phyloP scores from a whole-genome alignment of 1,140 invertebrate genomes.

The Triops longicaudatus region DNA sequence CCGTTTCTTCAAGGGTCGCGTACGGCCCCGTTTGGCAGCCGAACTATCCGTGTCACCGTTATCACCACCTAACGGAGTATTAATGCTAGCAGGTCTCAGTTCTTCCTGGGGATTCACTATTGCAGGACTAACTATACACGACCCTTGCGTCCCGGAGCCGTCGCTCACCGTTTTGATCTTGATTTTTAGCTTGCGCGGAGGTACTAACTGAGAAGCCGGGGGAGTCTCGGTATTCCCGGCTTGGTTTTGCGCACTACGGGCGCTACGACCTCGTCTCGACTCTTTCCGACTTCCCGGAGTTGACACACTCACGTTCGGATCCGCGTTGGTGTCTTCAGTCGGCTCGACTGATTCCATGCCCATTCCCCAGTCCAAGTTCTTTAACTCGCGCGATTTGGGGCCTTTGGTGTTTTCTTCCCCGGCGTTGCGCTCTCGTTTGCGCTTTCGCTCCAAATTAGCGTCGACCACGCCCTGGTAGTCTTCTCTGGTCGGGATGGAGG shows the following conservation, averaged over 20 bases:
- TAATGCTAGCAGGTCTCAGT: background rate
- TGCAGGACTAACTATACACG: background rate
- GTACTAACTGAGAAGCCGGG: constrained; percentile 28
- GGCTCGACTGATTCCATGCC: constrained; percentile 28
- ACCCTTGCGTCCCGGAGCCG: constrained; percentile 13
- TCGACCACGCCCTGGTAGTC: constrained; percentile 52
- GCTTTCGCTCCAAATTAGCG: constrained; percentile 46
- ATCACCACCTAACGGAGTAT: background rate
- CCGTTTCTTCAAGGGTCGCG: constrained; percentile 70
- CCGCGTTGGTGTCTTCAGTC: background rate
- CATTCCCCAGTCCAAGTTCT: constrained; percentile 32
- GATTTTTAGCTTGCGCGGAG: constrained; percentile 69
- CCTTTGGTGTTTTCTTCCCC: constrained; percentile 26
- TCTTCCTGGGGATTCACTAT: background rate
- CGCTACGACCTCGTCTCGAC: constrained; percentile 21
- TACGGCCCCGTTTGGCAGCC: constrained; percentile 40
- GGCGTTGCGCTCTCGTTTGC: constrained; percentile 48
- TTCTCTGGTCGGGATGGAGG: constrained; percentile 68
- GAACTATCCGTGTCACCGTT: constrained; percentile 24
- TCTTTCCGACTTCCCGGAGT: constrained; percentile 30
- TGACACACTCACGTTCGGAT: constrained; percentile 2
- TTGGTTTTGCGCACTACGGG: constrained; percentile 28
- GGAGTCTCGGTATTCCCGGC: constrained; percentile 22
- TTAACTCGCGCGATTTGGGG: constrained; percentile 32
- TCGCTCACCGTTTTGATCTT: constrained; percentile 49